phyloP scores from a whole-genome alignment of 1,140 invertebrate species.

The Leptonema lineaticorne region DNA sequence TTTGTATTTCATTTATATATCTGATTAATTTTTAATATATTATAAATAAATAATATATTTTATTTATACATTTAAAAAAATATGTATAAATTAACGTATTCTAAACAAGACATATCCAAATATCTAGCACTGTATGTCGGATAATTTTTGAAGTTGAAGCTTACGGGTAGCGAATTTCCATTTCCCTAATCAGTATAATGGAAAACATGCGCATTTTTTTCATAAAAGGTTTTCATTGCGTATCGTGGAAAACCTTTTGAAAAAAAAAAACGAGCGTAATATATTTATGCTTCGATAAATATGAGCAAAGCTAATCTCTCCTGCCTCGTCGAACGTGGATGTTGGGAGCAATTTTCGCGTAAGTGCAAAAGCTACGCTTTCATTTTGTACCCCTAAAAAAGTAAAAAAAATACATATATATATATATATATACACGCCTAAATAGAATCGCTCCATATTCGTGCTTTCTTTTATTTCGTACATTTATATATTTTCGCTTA shows the following conservation, averaged over 20 bases:
- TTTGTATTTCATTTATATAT: too few relatives aligned
- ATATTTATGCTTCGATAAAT: conserved; percentile 40
- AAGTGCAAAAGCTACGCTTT: conserved; percentile 13
- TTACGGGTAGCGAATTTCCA: conserved; percentile 26
- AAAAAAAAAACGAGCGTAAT: conserved; percentile 31
- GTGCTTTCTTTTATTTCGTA: too few relatives aligned
- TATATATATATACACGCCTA: too few relatives aligned
- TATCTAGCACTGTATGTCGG: too few relatives aligned
- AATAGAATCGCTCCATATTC: too few relatives aligned
- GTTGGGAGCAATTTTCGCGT: conserved; percentile 23
- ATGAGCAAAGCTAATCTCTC: conserved; percentile 36
- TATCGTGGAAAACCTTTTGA: conserved; percentile 26
- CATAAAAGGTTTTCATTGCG: conserved; percentile 40
- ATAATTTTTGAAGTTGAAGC: conserved; percentile 16
- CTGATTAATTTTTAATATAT: too few relatives aligned
- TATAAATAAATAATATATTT: too few relatives aligned
- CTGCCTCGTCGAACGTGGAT: conserved; percentile 10
- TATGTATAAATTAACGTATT: too few relatives aligned
- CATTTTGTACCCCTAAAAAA: too few relatives aligned
- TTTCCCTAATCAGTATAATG: conserved; percentile 41
- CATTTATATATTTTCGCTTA: background rate
- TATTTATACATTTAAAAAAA: too few relatives aligned
- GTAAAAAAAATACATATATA: too few relatives aligned
- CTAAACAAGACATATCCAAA: too few relatives aligned
- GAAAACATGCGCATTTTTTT: conserved; percentile 41